A percentile compares a stretch with the other conserved stretches of the same genome.
Evolutionary conservation across 92 coral and sea anemone species (phyloP).

Genomic region (Muricea muricata): DNA sequence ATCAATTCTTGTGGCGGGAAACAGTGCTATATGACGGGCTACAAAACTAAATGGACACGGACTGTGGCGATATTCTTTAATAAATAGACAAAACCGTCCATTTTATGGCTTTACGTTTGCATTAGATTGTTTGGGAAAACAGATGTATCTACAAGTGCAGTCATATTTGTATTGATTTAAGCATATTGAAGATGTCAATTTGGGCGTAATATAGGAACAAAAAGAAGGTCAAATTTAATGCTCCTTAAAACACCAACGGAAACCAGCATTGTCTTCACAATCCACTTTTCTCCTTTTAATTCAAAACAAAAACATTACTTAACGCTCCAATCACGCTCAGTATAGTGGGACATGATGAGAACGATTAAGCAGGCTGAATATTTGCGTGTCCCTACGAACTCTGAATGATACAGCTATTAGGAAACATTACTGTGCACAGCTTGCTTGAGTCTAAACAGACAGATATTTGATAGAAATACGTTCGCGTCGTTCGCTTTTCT

Average conservation of each 20-base stretch:
- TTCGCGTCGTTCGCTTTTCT: background rate
- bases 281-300: background rate
- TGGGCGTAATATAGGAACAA: slow-evolving; percentile 7
- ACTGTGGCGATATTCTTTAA: background rate
- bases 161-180: background rate
- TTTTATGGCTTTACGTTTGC: background rate
- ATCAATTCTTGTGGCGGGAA: background rate
- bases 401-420: background rate
- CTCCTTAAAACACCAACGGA: background rate
- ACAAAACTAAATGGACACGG: background rate
- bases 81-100: background rate
- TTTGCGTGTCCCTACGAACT: background rate
- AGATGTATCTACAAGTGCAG: background rate
- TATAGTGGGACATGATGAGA: background rate
- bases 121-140: background rate
- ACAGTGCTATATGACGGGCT: background rate
- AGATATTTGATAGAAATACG: slow-evolving; percentile 3
- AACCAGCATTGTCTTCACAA: background rate
- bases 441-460: slow-evolving; percentile 16
- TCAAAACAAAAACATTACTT: no score
- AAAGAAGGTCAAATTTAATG: slow-evolving; percentile 13
- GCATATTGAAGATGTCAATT: background rate
- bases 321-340: background rate
- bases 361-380: background rate
- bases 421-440: slow-evolving; percentile 25